These are phyloP conservation scores for Cheilosia impressa DNA, from an alignment of 2,888 invertebrate genomes.

Conservation along the genomic window DNA sequence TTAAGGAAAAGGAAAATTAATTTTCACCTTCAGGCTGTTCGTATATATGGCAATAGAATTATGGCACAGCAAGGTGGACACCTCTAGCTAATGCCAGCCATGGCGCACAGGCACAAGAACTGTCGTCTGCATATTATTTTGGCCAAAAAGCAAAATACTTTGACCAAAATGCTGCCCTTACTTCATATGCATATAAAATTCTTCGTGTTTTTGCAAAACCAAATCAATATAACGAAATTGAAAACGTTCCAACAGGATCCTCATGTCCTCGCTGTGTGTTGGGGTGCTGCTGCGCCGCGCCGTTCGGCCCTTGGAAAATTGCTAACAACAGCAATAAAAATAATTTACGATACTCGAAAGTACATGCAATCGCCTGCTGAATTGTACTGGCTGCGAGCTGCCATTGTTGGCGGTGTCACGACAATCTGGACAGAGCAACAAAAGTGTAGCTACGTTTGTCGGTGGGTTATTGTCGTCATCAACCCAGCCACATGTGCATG, in stretches of 20 bases:
- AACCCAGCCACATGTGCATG: slow-evolving; percentile 34
- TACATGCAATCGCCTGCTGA: slow-evolving; percentile 47
- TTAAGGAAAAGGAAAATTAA: slow-evolving; percentile 65
- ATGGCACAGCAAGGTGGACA: slow-evolving; percentile 40
- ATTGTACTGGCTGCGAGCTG: slow-evolving; percentile 9
- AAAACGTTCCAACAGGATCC: slow-evolving; percentile 41
- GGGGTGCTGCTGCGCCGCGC: background rate
- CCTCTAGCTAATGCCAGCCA: slow-evolving; percentile 11
- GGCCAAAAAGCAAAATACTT: slow-evolving; percentile 35
- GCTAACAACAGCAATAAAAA: slow-evolving; percentile 65
- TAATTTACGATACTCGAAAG: slow-evolving; percentile 60
- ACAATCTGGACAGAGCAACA: slow-evolving; percentile 46
- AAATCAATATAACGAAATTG: slow-evolving; percentile 62
- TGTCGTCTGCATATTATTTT: slow-evolving; percentile 48
- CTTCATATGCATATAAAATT: slow-evolving; percentile 37
- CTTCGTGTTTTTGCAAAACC: slow-evolving; percentile 29
- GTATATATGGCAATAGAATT: slow-evolving; percentile 35
- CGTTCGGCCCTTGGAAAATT: slow-evolving; percentile 30
- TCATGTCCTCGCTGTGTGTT: background rate
- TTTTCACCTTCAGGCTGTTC: slow-evolving; percentile 59
- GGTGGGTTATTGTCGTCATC: slow-evolving; percentile 26
- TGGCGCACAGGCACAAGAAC: slow-evolving; percentile 20
- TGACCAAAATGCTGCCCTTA: slow-evolving; percentile 36
- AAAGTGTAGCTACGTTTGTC: slow-evolving; percentile 29
- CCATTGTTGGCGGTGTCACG: slow-evolving; percentile 30